phyloP scores from a whole-genome alignment of 30 jellyfish, hydroid and myxozoan species.

The Sanderia malayensis region DNA sequence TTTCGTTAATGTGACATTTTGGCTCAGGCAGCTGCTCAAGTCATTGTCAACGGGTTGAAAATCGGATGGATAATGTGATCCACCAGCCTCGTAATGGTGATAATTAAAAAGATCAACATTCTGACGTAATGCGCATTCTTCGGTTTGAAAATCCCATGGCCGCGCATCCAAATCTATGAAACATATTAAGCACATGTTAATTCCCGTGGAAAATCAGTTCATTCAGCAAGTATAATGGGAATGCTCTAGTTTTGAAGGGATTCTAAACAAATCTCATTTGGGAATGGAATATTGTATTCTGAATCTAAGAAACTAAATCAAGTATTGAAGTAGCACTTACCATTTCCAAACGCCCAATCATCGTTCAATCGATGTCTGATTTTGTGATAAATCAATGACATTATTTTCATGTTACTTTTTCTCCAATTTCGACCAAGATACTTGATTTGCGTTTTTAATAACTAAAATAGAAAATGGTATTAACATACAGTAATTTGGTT shows the following conservation, averaged over 20 bases:
- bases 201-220: no score
- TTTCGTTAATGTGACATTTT: constrained; percentile 63
- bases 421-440: constrained; percentile 99
- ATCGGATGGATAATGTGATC: constrained; percentile 91
- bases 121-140: constrained; percentile 97
- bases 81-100: constrained; percentile 96
- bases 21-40: constrained; percentile 84
- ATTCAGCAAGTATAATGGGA: no score
- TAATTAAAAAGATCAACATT: constrained; percentile 91
- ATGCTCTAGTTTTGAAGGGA: no score
- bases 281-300: no score
- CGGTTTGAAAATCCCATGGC: constrained; percentile 99
- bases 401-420: constrained; percentile 89
- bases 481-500: no score
- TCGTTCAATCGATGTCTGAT: constrained; percentile 92
- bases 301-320: background rate
- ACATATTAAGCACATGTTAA: no score
- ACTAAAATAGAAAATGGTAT: constrained; percentile 45
- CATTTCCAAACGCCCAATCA: constrained; percentile 99
- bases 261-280: no score
- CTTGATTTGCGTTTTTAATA: constrained; percentile 85
- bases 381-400: constrained; percentile 90
- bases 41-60: constrained; percentile 94
- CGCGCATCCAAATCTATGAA: constrained; percentile 89
- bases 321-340: constrained; percentile 32